Conservation (phyloP, 2,888 invertebrate species). For the Ochropacha duplaris region DNA sequence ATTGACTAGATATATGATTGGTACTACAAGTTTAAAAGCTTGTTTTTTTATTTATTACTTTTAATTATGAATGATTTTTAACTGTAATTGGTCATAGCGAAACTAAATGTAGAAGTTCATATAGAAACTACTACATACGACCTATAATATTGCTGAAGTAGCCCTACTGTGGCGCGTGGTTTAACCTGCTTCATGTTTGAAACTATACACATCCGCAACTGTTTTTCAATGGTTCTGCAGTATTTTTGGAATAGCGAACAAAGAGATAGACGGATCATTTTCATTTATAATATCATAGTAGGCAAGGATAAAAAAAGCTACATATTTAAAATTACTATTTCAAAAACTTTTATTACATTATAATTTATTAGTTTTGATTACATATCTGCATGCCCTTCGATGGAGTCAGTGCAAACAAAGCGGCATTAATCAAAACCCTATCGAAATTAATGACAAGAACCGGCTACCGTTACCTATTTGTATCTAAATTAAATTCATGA, state of each 20-base stretch:
- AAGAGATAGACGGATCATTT: no score
- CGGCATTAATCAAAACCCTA: constrained; percentile 52
- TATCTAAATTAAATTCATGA: constrained; percentile 59
- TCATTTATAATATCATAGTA: no score
- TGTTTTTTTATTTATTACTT: constrained; percentile 1
- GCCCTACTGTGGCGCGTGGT: no score
- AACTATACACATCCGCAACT: no score
- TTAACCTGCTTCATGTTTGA: no score
- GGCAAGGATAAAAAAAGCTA: not conserved
- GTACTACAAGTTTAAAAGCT: not conserved
- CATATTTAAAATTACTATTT: not conserved
- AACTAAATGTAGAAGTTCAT: not conserved
- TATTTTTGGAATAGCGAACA: no score
- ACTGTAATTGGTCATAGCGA: not conserved
- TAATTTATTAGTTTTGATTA: not conserved
- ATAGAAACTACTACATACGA: not conserved
- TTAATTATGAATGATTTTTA: not conserved
- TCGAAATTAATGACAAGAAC: constrained; percentile 52
- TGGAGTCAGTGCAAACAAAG: constrained; percentile 34
- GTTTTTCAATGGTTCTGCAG: no score
- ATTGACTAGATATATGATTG: not conserved
- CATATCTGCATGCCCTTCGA: constrained; percentile 25
- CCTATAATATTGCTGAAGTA: not conserved
- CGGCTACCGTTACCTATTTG: constrained; percentile 46
- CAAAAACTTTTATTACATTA: not conserved